Percentiles rank a stretch among this genome's conserved stretches.
Conservation (phyloP, 2,888 invertebrate genomes). For the Lycocerus yunnanus region DNA sequence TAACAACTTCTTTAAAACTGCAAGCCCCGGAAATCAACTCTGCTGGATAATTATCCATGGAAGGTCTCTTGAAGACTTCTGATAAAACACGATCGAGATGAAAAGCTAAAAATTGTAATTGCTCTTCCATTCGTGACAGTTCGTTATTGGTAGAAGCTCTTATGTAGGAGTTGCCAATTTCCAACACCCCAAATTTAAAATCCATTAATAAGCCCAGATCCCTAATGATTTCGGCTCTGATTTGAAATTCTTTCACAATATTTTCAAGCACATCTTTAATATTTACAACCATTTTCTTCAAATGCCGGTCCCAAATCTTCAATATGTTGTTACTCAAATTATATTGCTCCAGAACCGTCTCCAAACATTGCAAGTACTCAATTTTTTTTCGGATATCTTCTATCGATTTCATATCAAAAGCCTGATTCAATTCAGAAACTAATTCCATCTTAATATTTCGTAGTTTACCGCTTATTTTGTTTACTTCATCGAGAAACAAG, state of each 20-base stretch:
- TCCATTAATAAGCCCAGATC: not conserved
- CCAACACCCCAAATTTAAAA: not conserved
- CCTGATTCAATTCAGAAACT: not conserved
- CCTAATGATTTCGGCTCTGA: not conserved
- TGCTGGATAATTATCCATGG: not conserved
- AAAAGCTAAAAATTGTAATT: not conserved
- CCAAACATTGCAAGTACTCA: constrained; percentile 9
- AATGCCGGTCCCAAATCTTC: not conserved
- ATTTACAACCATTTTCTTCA: not conserved
- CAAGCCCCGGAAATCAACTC: not conserved
- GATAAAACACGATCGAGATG: not conserved
- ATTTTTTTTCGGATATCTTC: not conserved
- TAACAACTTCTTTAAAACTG: not conserved
- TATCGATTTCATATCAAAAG: not conserved
- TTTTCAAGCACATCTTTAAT: not conserved
- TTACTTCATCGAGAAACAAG: not conserved
- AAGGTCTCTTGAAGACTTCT: not conserved
- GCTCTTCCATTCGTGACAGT: not conserved
- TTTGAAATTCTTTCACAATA: not conserved
- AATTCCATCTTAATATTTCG: not conserved
- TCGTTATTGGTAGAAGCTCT: not conserved
- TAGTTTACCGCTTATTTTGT: not conserved
- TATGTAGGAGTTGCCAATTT: not conserved
- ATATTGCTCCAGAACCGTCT: constrained; percentile 4
- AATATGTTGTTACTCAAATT: constrained; percentile 10